Percentiles rank a stretch among this genome's conserved stretches.
These are phyloP conservation scores for Cyanistes caeruleus DNA, from an alignment of 2,113 vertebrate genomes.

Conservation along the genomic window DNA sequence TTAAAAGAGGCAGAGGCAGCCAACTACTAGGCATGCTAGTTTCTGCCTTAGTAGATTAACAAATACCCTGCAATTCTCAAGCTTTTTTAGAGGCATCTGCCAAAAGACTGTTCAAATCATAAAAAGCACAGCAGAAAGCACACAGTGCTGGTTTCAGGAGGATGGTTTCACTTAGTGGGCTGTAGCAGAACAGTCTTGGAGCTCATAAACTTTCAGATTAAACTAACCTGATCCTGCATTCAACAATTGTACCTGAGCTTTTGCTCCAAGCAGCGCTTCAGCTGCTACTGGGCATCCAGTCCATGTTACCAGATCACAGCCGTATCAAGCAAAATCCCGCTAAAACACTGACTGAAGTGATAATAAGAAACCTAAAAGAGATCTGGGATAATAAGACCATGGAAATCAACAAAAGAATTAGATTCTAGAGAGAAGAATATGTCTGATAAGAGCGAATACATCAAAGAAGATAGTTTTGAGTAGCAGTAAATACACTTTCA, in stretches of 20 bases:
- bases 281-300: not conserved
- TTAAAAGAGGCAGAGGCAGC: not conserved
- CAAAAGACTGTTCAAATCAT: not conserved
- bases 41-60: not conserved
- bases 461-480: not conserved
- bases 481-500: not conserved
- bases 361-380: not conserved
- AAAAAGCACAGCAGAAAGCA: not conserved
- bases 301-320: not conserved
- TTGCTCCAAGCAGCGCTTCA: not conserved
- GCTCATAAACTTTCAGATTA: not conserved
- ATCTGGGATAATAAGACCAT: not conserved
- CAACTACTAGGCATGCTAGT: not conserved
- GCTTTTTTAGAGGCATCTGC: not conserved
- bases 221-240: not conserved
- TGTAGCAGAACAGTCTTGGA: not conserved
- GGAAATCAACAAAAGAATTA: not conserved
- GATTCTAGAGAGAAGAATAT: not conserved
- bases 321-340: not conserved
- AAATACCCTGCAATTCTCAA: not conserved
- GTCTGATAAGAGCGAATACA: not conserved
- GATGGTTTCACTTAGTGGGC: not conserved
- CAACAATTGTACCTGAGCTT: not conserved
- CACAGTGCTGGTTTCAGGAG: not conserved
- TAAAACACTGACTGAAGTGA: not conserved